phyloP scores from a whole-genome alignment of 1,140 invertebrate species.

The Tribolium castaneum region DNA sequence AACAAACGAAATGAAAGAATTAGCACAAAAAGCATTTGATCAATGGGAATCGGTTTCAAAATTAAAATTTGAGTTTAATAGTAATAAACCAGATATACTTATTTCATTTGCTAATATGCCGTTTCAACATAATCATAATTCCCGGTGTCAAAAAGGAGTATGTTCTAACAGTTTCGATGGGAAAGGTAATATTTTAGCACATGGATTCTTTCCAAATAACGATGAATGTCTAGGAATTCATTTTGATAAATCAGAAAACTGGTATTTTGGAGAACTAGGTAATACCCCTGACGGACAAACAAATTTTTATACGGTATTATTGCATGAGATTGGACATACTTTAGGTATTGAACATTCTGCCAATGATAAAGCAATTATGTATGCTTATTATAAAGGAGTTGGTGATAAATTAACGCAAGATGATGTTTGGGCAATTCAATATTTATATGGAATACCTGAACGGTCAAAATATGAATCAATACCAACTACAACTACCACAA shows the following conservation, averaged over 20 bases:
- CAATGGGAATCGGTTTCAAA: neutral
- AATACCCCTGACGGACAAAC: conserved; percentile 28
- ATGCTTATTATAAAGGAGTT: conserved; percentile 41
- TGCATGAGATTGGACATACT: conserved; percentile 1
- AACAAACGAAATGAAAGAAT: neutral
- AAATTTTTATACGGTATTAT: conserved; percentile 37
- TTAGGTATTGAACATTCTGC: conserved; percentile 37
- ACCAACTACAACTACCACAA: conserved; percentile 30
- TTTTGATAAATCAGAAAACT: conserved; percentile 36
- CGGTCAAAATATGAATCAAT: conserved; percentile 40
- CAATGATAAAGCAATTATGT: conserved; percentile 39
- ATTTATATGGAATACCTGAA: conserved; percentile 43
- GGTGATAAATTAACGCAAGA: conserved; percentile 42
- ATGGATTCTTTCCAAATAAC: no score
- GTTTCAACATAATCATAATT: neutral
- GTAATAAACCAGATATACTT: neutral
- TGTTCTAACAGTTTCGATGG: no score
- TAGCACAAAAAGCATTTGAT: no score
- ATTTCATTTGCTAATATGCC: conserved; percentile 20
- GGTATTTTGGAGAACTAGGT: conserved; percentile 32
- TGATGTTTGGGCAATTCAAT: conserved; percentile 43
- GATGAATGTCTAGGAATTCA: neutral
- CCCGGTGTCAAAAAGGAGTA: no score
- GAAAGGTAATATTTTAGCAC: no score
- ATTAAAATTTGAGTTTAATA: conserved; percentile 36